phyloP scores from a whole-genome alignment of 2,888 invertebrate species.

The Amphipoea lucens region DNA sequence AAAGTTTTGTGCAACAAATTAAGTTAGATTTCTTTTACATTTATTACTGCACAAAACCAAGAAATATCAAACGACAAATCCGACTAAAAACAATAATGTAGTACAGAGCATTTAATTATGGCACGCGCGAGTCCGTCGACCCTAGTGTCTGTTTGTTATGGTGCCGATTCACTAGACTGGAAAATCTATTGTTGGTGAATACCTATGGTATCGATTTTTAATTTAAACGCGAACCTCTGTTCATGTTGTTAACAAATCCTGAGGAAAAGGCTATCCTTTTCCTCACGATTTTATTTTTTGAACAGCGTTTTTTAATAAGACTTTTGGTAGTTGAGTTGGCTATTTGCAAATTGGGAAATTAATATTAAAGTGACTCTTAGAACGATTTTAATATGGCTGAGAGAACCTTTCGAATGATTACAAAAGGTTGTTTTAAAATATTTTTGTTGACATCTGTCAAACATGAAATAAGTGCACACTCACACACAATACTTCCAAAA shows the following conservation, averaged over 20 bases:
- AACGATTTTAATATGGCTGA: not conserved
- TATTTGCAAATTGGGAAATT: constrained; percentile 15
- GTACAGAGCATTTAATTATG: constrained; percentile 47
- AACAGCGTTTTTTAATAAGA: not conserved
- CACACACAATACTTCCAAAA: not conserved
- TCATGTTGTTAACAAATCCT: too few species aligned
- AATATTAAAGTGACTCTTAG: constrained; percentile 27
- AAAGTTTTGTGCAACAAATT: not conserved
- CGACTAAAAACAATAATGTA: not conserved
- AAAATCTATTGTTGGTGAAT: constrained; percentile 77
- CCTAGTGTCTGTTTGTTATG: constrained; percentile 75
- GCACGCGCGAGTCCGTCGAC: constrained; percentile 71
- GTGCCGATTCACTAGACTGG: constrained; percentile 81
- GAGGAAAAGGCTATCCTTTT: too few species aligned
- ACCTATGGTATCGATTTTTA: constrained; percentile 84
- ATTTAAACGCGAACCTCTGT: constrained; percentile 69
- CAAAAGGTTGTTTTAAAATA: constrained; percentile 15
- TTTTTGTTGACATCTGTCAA: not conserved
- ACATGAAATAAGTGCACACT: not conserved
- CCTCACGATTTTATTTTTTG: not conserved
- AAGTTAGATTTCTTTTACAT: not conserved
- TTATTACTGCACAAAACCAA: not conserved
- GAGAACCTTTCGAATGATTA: constrained; percentile 1
- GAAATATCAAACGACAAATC: not conserved
- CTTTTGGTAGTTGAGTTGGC: not conserved